Evolutionary conservation across 2,797 vertebrate genomes (phyloP), one percentile per base, ranked within the genome.

Genomic region (Scarus forsteni): DNA sequence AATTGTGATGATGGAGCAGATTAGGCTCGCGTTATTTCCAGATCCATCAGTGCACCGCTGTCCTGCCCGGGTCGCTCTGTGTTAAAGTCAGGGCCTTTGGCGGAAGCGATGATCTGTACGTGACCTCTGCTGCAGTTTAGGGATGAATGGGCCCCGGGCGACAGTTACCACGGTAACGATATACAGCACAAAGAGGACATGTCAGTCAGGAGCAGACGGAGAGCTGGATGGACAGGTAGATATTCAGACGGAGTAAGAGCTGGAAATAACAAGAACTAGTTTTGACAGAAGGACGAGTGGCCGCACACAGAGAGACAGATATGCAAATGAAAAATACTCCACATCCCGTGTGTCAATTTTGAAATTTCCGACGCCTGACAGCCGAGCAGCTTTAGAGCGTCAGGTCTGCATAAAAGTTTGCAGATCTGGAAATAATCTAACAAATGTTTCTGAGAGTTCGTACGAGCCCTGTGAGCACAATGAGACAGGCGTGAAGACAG

Each of bases 121-220:
- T 87, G 89, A 92, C 88, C 92, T 87, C 85, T 69, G 88, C 66
- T 82, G 71, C 78, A 79, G 79, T 86, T 86, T 78, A 62, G 81
- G 77, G 81, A 86, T 83, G 86, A 90, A 70, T 48, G 67, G 66
- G 78, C 89, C 83, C 40, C 51, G 0, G 85, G 88, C 80, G 68
- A 88, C 86, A 79, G 89, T 90, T 82, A 69, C 83, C 84, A 86
- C 45, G 76, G 89, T 84, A 75, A 88, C 83, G 83, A 67, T 14
- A 73, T 8, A 59, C 75, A 70, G 83, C 79, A 43, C 62, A 74
- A 77, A 69, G 80, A 85, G 80, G 84, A 81, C 81, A 48, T 57
- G 83, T 84, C 85, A 77, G 70, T 87, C 85, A 69, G 59, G 51
- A 38, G 58, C 55, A 72, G 72, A 70, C 70, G 8, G 60, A 66